phyloP scores from a whole-genome alignment of 2,797 vertebrate genomes.

The Sebastes variabilis region DNA sequence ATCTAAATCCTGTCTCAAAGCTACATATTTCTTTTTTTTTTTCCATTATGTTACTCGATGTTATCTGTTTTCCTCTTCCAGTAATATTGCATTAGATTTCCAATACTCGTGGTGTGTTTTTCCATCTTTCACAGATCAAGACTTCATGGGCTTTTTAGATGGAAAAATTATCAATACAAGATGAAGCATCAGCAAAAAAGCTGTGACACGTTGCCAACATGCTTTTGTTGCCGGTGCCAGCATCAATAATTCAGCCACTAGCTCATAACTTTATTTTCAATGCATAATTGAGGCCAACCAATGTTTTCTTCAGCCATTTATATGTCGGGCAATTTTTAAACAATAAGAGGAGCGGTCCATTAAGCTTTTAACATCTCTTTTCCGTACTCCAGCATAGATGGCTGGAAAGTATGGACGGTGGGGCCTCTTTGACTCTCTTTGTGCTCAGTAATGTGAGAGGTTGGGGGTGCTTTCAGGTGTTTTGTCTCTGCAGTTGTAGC shows the following conservation, averaged over 20 bases:
- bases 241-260: slow-evolving; percentile 81
- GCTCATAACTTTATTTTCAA: slow-evolving; percentile 83
- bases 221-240: slow-evolving; percentile 72
- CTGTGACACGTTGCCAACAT: slow-evolving; percentile 75
- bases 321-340: slow-evolving; percentile 75
- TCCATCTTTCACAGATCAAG: slow-evolving; percentile 80
- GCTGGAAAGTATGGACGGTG: slow-evolving; percentile 26
- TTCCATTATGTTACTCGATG: slow-evolving; percentile 51
- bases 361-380: slow-evolving; percentile 72
- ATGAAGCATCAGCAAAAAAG: slow-evolving; percentile 79
- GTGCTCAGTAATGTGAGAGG: slow-evolving; percentile 1
- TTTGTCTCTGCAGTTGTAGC: slow-evolving; percentile 5
- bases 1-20: slow-evolving; percentile 1
- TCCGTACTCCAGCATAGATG: slow-evolving; percentile 18
- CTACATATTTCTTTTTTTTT: slow-evolving; percentile 14
- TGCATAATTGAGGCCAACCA: slow-evolving; percentile 78
- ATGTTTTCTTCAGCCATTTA: slow-evolving; percentile 73
- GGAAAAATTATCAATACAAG: slow-evolving; percentile 79
- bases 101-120: slow-evolving; percentile 74
- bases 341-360: slow-evolving; percentile 73
- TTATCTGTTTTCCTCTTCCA: slow-evolving; percentile 72
- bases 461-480: slow-evolving; percentile 4
- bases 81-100: slow-evolving; percentile 76
- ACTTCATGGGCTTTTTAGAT: slow-evolving; percentile 77
- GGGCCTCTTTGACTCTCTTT: neutral